Conservation (phyloP, 2,113 vertebrate species). For the Hepsetus odoe region DNA sequence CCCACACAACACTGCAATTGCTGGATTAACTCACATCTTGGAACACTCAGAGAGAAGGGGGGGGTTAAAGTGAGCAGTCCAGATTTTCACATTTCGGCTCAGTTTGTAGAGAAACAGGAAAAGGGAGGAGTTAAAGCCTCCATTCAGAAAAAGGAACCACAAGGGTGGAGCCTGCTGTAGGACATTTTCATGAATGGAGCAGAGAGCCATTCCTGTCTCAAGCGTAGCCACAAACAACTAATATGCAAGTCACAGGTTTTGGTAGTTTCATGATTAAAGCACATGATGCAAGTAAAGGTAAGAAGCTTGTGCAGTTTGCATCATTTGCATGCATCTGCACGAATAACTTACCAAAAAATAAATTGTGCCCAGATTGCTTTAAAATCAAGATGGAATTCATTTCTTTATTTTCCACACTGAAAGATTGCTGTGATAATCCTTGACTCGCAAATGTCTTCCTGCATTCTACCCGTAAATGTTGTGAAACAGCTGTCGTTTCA, state of each 20-base stretch:
- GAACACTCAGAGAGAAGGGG: constrained; percentile 63
- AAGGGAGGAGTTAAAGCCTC: constrained; percentile 49
- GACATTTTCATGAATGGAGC: constrained; percentile 58
- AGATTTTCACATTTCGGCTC: constrained; percentile 69
- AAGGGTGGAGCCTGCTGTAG: constrained; percentile 51
- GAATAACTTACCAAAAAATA: neutral
- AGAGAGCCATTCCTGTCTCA: constrained; percentile 17
- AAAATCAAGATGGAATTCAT: neutral
- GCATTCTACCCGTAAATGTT: constrained; percentile 2
- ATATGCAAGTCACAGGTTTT: neutral
- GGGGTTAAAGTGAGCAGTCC: constrained; percentile 42
- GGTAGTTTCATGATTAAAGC: neutral
- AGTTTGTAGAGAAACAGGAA: constrained; percentile 56
- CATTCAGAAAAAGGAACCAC: constrained; percentile 59
- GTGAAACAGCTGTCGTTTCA: neutral
- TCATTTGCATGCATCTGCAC: neutral
- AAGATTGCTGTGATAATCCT: constrained; percentile 3
- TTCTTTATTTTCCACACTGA: neutral
- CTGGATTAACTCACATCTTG: constrained; percentile 78
- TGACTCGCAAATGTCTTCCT: neutral
- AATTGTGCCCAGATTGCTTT: neutral
- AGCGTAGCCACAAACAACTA: constrained; percentile 5
- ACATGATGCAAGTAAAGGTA: neutral
- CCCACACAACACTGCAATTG: constrained; percentile 72
- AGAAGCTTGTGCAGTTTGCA: neutral